Evolutionary conservation across 2,113 vertebrate genomes (phyloP).

Genomic region (Odocoileus virginianus): DNA sequence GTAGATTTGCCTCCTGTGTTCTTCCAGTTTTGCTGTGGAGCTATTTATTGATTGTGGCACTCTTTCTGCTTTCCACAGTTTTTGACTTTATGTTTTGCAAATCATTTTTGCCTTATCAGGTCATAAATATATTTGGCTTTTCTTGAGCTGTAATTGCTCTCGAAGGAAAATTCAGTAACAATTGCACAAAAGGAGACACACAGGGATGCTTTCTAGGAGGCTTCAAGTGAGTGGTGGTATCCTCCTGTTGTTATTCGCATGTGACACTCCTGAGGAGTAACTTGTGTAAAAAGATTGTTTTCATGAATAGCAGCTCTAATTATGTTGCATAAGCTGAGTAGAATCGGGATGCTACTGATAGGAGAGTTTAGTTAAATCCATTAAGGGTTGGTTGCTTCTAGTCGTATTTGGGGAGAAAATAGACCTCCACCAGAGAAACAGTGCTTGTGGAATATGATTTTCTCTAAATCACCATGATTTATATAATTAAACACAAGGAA

Average conservation of each 20-base stretch:
- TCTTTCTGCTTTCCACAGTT: not conserved
- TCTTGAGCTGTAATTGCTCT: not conserved
- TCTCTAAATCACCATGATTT: slow-evolving; percentile 12
- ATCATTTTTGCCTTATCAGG: not conserved
- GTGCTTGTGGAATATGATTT: not conserved
- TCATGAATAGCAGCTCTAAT: not conserved
- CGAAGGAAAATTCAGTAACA: not conserved
- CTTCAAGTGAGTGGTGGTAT: not conserved
- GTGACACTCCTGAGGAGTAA: not conserved
- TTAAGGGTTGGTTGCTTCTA: not conserved
- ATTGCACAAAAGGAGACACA: not conserved
- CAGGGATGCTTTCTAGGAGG: not conserved
- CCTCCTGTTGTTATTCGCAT: not conserved
- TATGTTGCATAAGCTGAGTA: not conserved
- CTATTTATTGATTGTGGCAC: not conserved
- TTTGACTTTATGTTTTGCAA: slow-evolving; percentile 4
- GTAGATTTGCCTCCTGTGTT: not conserved
- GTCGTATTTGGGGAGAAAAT: not conserved
- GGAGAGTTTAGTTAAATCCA: not conserved
- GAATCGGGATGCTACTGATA: not conserved
- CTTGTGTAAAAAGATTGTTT: not conserved
- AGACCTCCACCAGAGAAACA: not conserved
- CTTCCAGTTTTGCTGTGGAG: not conserved
- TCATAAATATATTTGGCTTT: not conserved
- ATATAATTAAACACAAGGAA: not conserved